Evolutionary conservation across 2,888 invertebrate genomes (phyloP).

Genomic region (Aethes cnicana): DNA sequence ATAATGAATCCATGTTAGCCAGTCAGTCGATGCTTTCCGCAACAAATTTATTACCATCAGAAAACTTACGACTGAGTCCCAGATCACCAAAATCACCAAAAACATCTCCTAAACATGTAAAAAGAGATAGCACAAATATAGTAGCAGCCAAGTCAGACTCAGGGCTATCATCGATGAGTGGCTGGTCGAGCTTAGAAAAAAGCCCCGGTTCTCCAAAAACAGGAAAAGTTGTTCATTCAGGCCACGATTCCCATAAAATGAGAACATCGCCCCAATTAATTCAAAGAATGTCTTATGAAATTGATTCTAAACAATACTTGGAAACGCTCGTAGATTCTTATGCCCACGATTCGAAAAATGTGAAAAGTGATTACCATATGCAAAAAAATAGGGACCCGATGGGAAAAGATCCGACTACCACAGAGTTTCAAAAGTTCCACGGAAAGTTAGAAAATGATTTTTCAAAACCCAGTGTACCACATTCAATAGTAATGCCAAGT

Average conservation of each 20-base stretch:
- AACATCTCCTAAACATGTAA: conserved; percentile 86
- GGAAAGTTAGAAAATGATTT: conserved; percentile 57
- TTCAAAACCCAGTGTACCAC: conserved; percentile 57
- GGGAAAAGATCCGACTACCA: conserved; percentile 54
- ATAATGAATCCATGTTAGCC: conserved; percentile 50
- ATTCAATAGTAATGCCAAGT: conserved; percentile 52
- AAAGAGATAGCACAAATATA: conserved; percentile 83
- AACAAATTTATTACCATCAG: conserved; percentile 54
- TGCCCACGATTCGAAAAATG: conserved; percentile 54
- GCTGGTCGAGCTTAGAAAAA: conserved; percentile 92
- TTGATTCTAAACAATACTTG: conserved; percentile 72
- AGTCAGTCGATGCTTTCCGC: conserved; percentile 64
- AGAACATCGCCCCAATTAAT: conserved; percentile 68
- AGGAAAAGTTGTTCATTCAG: conserved; percentile 61
- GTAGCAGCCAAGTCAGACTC: conserved; percentile 92
- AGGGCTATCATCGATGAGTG: conserved; percentile 93
- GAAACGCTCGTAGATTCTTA: conserved; percentile 83
- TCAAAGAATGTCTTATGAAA: conserved; percentile 67
- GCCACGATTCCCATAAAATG: conserved; percentile 69
- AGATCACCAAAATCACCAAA: conserved; percentile 88
- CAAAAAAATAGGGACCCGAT: conserved; percentile 53
- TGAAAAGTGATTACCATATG: conserved; percentile 61
- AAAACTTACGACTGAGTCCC: conserved; percentile 84
- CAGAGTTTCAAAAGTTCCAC: conserved; percentile 61
- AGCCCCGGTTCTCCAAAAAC: conserved; percentile 91